phyloP scores from a whole-genome alignment of 2,113 vertebrate genomes.

The Martes martes region DNA sequence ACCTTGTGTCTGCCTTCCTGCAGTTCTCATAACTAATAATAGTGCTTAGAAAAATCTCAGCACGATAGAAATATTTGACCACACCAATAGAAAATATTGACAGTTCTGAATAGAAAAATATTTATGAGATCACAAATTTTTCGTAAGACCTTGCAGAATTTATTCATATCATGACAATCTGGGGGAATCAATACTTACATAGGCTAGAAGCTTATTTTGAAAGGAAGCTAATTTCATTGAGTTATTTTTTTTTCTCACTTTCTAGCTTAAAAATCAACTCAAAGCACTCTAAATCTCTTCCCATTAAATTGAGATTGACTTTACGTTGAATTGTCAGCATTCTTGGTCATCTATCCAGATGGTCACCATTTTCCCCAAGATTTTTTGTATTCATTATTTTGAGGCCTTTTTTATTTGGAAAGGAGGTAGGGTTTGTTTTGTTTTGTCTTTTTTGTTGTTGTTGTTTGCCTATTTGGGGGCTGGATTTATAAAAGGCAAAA shows the following conservation, averaged over 20 bases:
- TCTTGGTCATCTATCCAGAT: background rate
- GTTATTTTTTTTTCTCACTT: background rate
- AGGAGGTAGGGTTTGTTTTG: background rate
- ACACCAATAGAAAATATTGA: background rate
- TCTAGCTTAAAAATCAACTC: background rate
- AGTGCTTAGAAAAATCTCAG: background rate
- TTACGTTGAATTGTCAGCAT: background rate
- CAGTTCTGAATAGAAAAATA: background rate
- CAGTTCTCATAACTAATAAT: background rate
- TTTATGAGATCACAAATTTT: background rate
- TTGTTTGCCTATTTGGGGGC: background rate
- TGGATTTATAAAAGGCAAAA: slow-evolving; percentile 21
- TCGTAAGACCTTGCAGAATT: background rate
- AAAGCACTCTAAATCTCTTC: slow-evolving; percentile 8
- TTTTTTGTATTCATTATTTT: slow-evolving; percentile 31
- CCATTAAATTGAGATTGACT: background rate
- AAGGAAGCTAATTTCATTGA: background rate
- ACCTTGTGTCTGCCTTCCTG: background rate
- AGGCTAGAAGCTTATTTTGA: background rate
- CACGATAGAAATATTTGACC: background rate
- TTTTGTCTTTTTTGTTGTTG: background rate
- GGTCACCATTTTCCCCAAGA: background rate
- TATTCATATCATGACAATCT: background rate
- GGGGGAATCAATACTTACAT: background rate
- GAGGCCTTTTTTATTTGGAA: background rate